A percentile compares a stretch with the other conserved stretches of the same genome.
Evolutionary conservation across 2,113 vertebrate genomes (phyloP).

Genomic region (Brienomyrus brachyistius): DNA sequence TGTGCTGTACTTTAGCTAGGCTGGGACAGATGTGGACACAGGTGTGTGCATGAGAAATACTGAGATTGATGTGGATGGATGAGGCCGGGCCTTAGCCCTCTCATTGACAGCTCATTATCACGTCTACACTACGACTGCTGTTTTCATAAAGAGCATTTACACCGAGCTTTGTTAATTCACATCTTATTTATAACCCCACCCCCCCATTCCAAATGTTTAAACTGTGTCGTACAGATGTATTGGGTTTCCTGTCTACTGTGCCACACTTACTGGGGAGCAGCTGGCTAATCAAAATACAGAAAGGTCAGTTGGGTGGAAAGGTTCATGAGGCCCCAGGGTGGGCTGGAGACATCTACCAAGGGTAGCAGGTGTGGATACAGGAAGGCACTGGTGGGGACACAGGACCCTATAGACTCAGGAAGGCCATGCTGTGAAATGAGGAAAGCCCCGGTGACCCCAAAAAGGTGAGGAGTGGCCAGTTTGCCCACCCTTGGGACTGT

Average conservation of each 20-base stretch:
- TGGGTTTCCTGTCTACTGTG: conserved; percentile 38
- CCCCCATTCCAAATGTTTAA: conserved; percentile 19
- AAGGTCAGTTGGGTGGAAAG: conserved; percentile 34
- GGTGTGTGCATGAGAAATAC: not conserved
- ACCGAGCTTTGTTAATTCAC: conserved; percentile 29
- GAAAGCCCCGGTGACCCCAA: not conserved
- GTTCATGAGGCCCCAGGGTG: conserved; percentile 39
- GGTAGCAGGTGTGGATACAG: not conserved
- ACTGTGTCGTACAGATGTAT: conserved; percentile 30
- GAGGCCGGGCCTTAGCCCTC: conserved; percentile 13
- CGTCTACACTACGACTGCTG: conserved; percentile 14
- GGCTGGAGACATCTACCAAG: conserved; percentile 15
- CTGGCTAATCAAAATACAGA: conserved; percentile 39
- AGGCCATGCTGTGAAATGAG: not conserved
- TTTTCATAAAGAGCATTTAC: conserved; percentile 30
- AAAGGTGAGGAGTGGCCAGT: not conserved
- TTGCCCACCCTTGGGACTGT: not conserved
- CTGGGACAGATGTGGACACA: not conserved
- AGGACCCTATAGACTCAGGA: not conserved
- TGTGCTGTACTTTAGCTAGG: not conserved
- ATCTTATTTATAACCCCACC: conserved; percentile 34
- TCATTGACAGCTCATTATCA: conserved; percentile 36
- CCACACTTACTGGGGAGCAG: conserved; percentile 34
- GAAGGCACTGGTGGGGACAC: not conserved
- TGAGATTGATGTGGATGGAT: not conserved